These are phyloP conservation scores for Pituophis catenifer DNA, from an alignment of 2,113 vertebrate species.

Conservation along the genomic window DNA sequence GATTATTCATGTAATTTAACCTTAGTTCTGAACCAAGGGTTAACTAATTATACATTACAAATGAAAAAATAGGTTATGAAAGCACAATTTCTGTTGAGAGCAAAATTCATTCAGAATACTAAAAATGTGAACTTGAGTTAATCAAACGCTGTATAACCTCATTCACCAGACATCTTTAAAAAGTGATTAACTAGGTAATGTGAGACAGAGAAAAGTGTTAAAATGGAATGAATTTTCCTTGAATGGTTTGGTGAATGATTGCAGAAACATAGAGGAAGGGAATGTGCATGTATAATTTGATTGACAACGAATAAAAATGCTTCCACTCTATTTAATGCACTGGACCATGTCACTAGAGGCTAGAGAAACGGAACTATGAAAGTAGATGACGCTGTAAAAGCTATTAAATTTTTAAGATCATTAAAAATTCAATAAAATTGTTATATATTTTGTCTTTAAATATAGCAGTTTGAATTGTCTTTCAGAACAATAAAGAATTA, in stretches of 20 bases:
- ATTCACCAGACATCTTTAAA: background rate
- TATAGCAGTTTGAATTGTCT: background rate
- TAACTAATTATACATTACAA: background rate
- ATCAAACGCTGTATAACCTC: background rate
- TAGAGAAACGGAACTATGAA: background rate
- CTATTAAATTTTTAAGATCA: background rate
- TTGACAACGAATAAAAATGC: background rate
- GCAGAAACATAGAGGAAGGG: background rate
- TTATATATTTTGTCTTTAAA: background rate
- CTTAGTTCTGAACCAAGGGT: background rate
- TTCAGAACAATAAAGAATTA: background rate
- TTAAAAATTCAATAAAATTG: background rate
- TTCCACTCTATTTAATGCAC: background rate
- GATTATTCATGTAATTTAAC: background rate
- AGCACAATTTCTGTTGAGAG: background rate
- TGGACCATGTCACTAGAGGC: background rate
- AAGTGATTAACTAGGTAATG: background rate
- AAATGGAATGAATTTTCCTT: background rate
- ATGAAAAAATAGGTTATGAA: background rate
- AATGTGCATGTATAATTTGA: background rate
- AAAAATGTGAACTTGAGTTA: background rate
- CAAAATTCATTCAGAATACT: background rate
- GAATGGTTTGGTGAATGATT: background rate
- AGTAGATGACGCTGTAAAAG: background rate
- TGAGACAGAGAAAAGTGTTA: background rate